Conservation (phyloP, 2,888 invertebrate genomes). For the Apodemia duryi region DNA sequence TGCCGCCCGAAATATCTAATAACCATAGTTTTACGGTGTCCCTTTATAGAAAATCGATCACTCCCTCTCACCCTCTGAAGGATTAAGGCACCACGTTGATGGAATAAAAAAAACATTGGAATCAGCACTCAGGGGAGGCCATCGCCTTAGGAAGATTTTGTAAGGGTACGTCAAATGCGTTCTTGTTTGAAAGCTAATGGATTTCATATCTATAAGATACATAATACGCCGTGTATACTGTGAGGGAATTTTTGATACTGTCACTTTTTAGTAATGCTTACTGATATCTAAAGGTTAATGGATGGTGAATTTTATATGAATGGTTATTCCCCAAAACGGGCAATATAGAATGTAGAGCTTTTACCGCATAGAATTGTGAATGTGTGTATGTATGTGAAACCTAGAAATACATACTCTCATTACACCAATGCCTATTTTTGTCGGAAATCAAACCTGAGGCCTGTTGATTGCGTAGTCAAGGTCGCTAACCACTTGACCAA, state of each 20-base stretch:
- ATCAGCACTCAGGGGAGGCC: slow-evolving; percentile 53
- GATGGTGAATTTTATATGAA: background rate
- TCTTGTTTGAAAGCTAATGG: slow-evolving; percentile 42
- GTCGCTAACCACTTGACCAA: too few relatives aligned
- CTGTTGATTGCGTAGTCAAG: too few relatives aligned
- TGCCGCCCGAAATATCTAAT: slow-evolving; percentile 62
- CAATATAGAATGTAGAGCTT: too few relatives aligned
- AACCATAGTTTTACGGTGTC: slow-evolving; percentile 70
- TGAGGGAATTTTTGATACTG: background rate
- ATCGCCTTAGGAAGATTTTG: slow-evolving; percentile 44
- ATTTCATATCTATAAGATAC: slow-evolving; percentile 26
- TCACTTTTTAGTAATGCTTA: background rate
- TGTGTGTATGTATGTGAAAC: too few relatives aligned
- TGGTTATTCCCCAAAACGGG: too few relatives aligned
- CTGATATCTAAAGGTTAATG: background rate
- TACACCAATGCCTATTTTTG: too few relatives aligned
- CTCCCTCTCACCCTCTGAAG: slow-evolving; percentile 50
- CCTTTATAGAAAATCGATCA: slow-evolving; percentile 66
- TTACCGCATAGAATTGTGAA: too few relatives aligned
- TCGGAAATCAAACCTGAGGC: too few relatives aligned
- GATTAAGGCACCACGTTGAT: slow-evolving; percentile 66
- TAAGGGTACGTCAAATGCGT: slow-evolving; percentile 56
- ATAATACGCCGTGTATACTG: slow-evolving; percentile 14
- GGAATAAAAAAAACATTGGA: slow-evolving; percentile 67
- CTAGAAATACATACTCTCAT: too few relatives aligned